These are phyloP conservation scores for Manduca sexta DNA, from an alignment of 1,140 invertebrate genomes.

Conservation along the genomic window DNA sequence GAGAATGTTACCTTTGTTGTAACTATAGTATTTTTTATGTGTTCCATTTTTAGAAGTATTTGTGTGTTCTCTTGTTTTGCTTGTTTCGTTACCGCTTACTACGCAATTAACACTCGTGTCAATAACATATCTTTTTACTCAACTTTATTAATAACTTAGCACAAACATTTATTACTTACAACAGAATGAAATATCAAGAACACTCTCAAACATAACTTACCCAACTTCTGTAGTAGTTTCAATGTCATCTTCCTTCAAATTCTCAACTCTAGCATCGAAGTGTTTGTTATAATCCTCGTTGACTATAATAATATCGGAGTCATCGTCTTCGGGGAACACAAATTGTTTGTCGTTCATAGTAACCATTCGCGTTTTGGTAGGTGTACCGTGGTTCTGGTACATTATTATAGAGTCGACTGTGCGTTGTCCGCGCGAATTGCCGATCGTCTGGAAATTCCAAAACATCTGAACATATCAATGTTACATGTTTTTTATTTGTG, in stretches of 20 bases:
- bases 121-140: too few species aligned
- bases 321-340: constrained; percentile 58
- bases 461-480: constrained; percentile 76
- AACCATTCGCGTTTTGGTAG: constrained; percentile 35
- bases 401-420: constrained; percentile 53
- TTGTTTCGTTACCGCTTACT: too few species aligned
- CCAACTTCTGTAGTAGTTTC: constrained; percentile 31
- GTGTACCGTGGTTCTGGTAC: constrained; percentile 55
- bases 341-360: constrained; percentile 57
- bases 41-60: too few species aligned
- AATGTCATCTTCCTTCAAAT: constrained; percentile 32
- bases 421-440: constrained; percentile 74
- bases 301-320: constrained; percentile 63
- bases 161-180: too few species aligned
- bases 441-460: constrained; percentile 81
- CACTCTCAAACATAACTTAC: constrained; percentile 18
- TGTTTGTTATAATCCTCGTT: constrained; percentile 59
- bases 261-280: constrained; percentile 33
- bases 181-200: too few species aligned
- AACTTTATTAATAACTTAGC: too few species aligned
- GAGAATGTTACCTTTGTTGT: too few species aligned
- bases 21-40: too few species aligned
- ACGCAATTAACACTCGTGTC: too few species aligned
- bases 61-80: too few species aligned
- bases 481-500: constrained; percentile 34